Conservation (phyloP, 2,113 vertebrate genomes). For the Centropus unirufus region DNA sequence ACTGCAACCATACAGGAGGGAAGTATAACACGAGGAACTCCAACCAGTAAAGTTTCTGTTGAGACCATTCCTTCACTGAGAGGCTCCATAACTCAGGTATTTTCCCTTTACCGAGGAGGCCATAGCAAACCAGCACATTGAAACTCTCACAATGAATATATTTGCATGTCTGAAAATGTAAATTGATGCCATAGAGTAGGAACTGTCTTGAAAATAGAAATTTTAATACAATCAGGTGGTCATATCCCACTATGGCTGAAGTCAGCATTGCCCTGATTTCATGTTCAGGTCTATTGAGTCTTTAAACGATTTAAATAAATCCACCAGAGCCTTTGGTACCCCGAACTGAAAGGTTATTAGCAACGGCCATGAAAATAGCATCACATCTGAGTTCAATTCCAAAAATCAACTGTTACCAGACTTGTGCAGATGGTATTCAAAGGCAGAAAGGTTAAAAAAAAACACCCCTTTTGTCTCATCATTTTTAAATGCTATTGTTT, state of each 20-base stretch:
- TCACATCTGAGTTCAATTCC: not conserved
- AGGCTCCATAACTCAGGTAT: conserved; percentile 96
- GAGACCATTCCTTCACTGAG: conserved; percentile 84
- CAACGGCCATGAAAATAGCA: not conserved
- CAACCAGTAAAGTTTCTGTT: conserved; percentile 82
- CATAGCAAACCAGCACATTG: not conserved
- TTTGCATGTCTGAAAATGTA: not conserved
- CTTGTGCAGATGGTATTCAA: not conserved
- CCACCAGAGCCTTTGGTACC: not conserved
- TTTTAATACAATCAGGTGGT: not conserved
- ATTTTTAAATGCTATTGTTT: not conserved
- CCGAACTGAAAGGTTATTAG: not conserved
- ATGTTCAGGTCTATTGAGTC: not conserved
- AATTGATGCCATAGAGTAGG: not conserved
- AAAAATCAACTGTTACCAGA: not conserved
- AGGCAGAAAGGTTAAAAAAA: not conserved
- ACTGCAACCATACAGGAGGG: conserved; percentile 87
- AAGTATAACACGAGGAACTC: conserved; percentile 85
- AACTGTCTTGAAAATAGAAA: not conserved
- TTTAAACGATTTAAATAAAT: not conserved
- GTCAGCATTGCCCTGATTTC: not conserved
- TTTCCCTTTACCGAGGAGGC: not conserved
- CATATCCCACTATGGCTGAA: not conserved
- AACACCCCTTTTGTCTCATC: not conserved
- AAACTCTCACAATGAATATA: not conserved